A percentile compares a stretch with the other conserved stretches of the same genome.
Evolutionary conservation across 2,888 invertebrate species (phyloP).

Genomic region (Nomada ferruginata): DNA sequence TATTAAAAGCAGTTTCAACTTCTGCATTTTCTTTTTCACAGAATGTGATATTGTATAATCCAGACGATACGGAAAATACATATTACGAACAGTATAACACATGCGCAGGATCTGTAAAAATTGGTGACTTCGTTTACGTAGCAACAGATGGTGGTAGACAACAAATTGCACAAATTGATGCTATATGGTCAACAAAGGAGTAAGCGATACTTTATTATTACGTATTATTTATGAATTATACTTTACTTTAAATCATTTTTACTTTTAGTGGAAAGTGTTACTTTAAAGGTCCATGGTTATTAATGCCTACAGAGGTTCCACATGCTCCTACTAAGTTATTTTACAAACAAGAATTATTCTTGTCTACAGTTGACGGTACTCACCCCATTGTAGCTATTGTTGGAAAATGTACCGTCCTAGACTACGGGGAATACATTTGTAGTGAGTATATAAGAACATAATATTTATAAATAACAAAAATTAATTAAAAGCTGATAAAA

Average conservation of each 20-base stretch:
- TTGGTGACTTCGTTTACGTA: conserved; percentile 97
- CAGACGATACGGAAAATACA: conserved; percentile 90
- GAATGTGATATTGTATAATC: conserved; percentile 92
- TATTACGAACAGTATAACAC: conserved; percentile 98
- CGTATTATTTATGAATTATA: background rate
- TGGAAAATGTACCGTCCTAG: conserved; percentile 95
- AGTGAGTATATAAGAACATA: conserved; percentile 86
- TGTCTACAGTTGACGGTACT: conserved; percentile 95
- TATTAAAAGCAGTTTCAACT: conserved; percentile 7
- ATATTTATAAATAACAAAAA: background rate
- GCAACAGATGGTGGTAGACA: conserved; percentile 96
- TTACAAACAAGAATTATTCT: conserved; percentile 96
- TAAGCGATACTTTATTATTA: conserved; percentile 84
- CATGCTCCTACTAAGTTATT: conserved; percentile 92
- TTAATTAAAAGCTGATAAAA: background rate
- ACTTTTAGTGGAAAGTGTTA: conserved; percentile 91
- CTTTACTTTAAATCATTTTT: conserved; percentile 4
- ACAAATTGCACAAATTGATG: conserved; percentile 96
- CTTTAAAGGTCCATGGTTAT: conserved; percentile 97
- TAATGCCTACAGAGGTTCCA: conserved; percentile 94
- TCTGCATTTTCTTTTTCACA: conserved; percentile 80
- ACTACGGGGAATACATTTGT: conserved; percentile 94
- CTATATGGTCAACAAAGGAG: conserved; percentile 97
- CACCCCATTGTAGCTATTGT: conserved; percentile 96
- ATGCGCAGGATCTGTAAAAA: conserved; percentile 92